Base-by-base conservation (phyloP, 2,797 vertebrate genomes). In the Antennarius maculatus region DNA sequence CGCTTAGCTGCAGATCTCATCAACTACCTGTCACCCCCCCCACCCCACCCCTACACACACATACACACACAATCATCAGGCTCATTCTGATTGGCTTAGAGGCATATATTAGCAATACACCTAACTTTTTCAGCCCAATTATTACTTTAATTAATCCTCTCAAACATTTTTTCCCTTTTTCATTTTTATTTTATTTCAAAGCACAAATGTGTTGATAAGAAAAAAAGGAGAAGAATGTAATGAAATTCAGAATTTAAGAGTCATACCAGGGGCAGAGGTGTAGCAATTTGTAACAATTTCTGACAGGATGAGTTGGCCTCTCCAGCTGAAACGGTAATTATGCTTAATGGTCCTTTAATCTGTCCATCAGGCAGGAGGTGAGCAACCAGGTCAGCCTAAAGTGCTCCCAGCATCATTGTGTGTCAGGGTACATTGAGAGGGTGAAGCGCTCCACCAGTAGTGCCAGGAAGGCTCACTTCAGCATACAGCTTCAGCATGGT, bases 291-390 rank as follows among this genome's bases (percentile, higher is more conserved):
- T 88, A 90, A 88, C 89, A 66, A 88, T 92, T 92, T 92, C 74
- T 91, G 89, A 90, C 88, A 87, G 79, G 78, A 85, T 66, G 79
- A 92, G 89, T 88, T 86, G 87, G 86, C 86, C 83, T 89, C 90
- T 91, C 80, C 82, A 88, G 86, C 81, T 89, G 86, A 91, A 93
- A 90, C 77, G 84, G 88, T 93, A 94, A 94, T 94, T 93, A 93
- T 89, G 84, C 88, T 89, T 93, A 93, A 94, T 94, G 91, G 91
- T 84, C 86, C 90, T 92, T 93, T 93, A 93, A 93, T 93, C 91
- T 88, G 87, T 92, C 92, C 89, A 82, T 93, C 92, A 92, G 87
- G 69, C 80, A 14, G 74, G 78, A 89, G 91, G 92, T 90, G 91
- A 90, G 84, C 71, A 71, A 71, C 75, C 68, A 48, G 92, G 92